These are phyloP conservation scores for Homarus americanus DNA, from an alignment of 1,140 invertebrate genomes.

Conservation along the genomic window DNA sequence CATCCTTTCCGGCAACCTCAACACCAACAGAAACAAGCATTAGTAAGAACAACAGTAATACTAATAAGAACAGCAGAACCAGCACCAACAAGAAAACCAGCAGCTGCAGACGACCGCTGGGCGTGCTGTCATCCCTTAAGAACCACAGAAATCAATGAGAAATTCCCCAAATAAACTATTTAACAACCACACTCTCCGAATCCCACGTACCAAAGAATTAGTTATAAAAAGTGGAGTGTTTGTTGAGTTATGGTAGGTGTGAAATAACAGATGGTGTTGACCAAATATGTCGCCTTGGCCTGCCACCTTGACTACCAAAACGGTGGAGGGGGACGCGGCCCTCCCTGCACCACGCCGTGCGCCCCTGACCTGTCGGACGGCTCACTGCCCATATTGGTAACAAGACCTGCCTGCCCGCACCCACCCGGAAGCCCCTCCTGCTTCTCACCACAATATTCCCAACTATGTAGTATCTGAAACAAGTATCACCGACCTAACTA, in stretches of 20 bases:
- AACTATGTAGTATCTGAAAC: too few species aligned
- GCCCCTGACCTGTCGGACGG: constrained; percentile 56
- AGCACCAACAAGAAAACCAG: constrained; percentile 33
- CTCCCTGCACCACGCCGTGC: background rate
- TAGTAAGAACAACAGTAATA: constrained; percentile 23
- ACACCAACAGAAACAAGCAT: background rate
- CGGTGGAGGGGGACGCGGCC: constrained; percentile 11
- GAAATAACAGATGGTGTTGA: constrained; percentile 46
- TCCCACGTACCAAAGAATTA: constrained; percentile 16
- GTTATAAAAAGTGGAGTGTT: background rate
- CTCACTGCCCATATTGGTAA: constrained; percentile 38
- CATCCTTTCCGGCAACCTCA: background rate
- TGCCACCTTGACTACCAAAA: constrained; percentile 44
- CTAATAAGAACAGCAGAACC: background rate
- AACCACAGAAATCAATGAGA: constrained; percentile 59
- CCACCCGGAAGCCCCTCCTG: constrained; percentile 14
- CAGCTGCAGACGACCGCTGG: constrained; percentile 50
- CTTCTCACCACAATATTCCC: background rate
- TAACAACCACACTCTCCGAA: background rate
- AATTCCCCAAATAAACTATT: background rate
- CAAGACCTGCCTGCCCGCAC: constrained; percentile 1
- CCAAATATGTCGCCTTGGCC: constrained; percentile 16
- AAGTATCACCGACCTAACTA: too few species aligned
- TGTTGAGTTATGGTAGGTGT: constrained; percentile 11
- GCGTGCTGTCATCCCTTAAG: constrained; percentile 59